Conservation (phyloP, 2,888 invertebrate species). For the Hypercompe scribonia region DNA sequence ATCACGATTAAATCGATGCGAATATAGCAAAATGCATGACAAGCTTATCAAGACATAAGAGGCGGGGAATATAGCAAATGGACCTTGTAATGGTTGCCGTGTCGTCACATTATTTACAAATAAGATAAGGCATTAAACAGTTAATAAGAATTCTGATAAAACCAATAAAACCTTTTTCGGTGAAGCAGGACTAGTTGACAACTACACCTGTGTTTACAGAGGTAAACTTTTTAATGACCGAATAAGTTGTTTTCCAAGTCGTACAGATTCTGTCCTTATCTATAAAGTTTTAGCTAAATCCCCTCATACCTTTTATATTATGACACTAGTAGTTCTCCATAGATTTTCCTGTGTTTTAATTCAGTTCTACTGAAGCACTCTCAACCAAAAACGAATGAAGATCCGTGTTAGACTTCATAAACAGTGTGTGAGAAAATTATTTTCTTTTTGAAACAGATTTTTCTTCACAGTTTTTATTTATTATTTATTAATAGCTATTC, state of each 20-base stretch:
- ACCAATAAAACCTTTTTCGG: slow-evolving; percentile 27
- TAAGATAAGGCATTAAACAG: background rate
- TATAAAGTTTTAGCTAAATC: slow-evolving; percentile 19
- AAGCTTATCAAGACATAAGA: background rate
- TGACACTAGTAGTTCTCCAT: no score
- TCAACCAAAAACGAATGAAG: no score
- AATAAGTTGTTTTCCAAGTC: slow-evolving; percentile 40
- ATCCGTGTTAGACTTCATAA: no score
- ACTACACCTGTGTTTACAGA: slow-evolving; percentile 53
- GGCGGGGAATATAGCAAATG: background rate
- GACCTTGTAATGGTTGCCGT: background rate
- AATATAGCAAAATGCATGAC: background rate
- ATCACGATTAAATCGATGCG: background rate
- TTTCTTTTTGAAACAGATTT: no score
- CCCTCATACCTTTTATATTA: background rate
- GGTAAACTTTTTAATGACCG: slow-evolving; percentile 58
- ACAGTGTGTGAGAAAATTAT: no score
- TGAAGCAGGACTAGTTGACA: slow-evolving; percentile 32
- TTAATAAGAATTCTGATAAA: background rate
- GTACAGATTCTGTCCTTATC: slow-evolving; percentile 28
- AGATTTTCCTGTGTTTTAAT: no score
- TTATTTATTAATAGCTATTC: no score
- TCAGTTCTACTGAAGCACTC: background rate
- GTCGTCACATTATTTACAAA: background rate
- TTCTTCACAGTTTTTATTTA: no score